Evolutionary conservation across 1,140 invertebrate species (phyloP).

Genomic region (Homarus americanus): DNA sequence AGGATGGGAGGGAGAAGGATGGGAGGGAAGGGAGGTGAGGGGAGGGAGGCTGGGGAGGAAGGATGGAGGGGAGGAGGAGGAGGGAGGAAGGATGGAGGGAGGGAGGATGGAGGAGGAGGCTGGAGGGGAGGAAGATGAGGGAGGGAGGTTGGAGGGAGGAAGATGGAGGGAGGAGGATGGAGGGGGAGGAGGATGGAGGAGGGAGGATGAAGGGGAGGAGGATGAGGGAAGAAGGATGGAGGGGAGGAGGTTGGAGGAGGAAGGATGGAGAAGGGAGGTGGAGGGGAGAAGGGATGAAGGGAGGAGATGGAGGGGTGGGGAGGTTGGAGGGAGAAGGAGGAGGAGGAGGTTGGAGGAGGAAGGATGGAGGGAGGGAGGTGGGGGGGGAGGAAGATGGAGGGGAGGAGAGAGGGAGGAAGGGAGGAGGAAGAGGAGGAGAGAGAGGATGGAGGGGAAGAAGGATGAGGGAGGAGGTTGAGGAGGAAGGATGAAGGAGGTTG

Average conservation of each 20-base stretch:
- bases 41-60: too few species aligned
- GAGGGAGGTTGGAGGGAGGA: too few species aligned
- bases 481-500: too few species aligned
- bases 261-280: too few species aligned
- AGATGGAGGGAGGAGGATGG: too few species aligned
- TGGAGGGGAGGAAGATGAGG: too few species aligned
- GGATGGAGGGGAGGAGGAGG: too few species aligned
- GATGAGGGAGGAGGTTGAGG: background rate
- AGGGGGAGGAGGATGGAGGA: background rate
- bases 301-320: background rate
- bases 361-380: background rate
- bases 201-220: too few species aligned
- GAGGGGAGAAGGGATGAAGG: background rate
- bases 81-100: too few species aligned
- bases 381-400: background rate
- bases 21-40: too few species aligned
- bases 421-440: background rate
- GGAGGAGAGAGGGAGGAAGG: background rate
- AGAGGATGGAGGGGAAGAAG: background rate
- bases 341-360: background rate
- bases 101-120: too few species aligned
- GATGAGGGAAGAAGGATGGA: background rate
- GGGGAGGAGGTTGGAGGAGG: background rate
- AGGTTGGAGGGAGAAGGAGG: background rate
- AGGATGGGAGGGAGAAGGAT: too few species aligned